Evolutionary conservation across 2,113 vertebrate species (phyloP).

Genomic region (Mellivora capensis): DNA sequence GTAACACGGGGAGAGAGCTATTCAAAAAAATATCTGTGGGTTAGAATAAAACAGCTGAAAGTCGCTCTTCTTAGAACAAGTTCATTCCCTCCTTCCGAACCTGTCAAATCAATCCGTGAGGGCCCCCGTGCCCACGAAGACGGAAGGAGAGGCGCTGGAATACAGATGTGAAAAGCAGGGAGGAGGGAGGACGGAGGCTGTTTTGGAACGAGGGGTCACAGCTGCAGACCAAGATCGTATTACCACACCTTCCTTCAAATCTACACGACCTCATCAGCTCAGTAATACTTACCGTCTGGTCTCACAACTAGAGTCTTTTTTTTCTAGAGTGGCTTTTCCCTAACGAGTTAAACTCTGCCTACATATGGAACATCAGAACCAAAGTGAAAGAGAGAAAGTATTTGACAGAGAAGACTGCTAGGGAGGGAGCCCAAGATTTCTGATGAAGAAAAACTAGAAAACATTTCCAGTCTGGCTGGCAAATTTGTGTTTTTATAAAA

Average conservation of each 20-base stretch:
- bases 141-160: constrained; percentile 29
- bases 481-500: constrained; percentile 34
- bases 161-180: neutral
- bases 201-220: constrained; percentile 49
- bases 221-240: constrained; percentile 48
- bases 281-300: constrained; percentile 52
- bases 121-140: neutral
- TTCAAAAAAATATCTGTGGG: neutral
- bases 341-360: constrained; percentile 23
- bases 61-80: neutral
- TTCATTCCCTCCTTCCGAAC: neutral
- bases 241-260: constrained; percentile 42
- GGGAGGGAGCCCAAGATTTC: neutral
- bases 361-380: constrained; percentile 21
- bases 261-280: neutral
- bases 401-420: constrained; percentile 2
- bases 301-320: constrained; percentile 28
- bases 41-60: neutral
- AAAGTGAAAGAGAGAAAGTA: neutral
- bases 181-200: neutral
- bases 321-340: constrained; percentile 27
- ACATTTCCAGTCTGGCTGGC: neutral
- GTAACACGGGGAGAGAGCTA: neutral
- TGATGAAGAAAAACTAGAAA: constrained; percentile 42
- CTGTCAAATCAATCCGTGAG: constrained; percentile 28